Conservation (phyloP, 1,140 invertebrate species). For the Drosophila sproati region DNA sequence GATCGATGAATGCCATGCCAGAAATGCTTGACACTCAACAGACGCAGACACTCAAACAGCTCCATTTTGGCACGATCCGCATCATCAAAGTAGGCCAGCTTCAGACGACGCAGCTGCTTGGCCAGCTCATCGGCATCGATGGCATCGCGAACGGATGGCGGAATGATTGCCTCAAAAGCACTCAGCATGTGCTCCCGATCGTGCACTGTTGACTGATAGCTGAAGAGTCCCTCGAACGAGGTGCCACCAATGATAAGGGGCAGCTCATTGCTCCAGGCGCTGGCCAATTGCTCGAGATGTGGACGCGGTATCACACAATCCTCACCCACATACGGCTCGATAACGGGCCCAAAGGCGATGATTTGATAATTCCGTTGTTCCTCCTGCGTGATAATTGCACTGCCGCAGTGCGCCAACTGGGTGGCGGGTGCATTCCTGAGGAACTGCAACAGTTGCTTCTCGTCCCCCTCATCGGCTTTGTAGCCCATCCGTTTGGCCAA, state of each 20-base stretch:
- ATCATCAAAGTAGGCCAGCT: slow-evolving; percentile 62
- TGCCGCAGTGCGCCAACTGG: slow-evolving; percentile 51
- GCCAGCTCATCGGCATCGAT: slow-evolving; percentile 50
- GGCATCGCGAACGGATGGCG: slow-evolving; percentile 36
- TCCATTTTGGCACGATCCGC: slow-evolving; percentile 41
- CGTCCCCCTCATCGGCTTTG: slow-evolving; percentile 58
- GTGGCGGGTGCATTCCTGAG: slow-evolving; percentile 53
- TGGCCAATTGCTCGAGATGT: slow-evolving; percentile 74
- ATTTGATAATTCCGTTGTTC: slow-evolving; percentile 60
- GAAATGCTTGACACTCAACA: slow-evolving; percentile 78
- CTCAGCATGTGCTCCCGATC: slow-evolving; percentile 56
- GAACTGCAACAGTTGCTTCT: slow-evolving; percentile 77
- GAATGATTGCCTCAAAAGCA: slow-evolving; percentile 56
- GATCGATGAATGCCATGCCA: slow-evolving; percentile 83
- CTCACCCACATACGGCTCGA: slow-evolving; percentile 77
- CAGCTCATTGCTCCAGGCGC: slow-evolving; percentile 81
- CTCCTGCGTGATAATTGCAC: slow-evolving; percentile 56
- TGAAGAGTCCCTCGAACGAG: slow-evolving; percentile 82
- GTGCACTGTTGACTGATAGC: slow-evolving; percentile 48
- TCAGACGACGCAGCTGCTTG: slow-evolving; percentile 54
- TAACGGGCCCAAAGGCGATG: slow-evolving; percentile 76
- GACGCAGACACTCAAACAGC: slow-evolving; percentile 51
- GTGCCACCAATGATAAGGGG: slow-evolving; percentile 84
- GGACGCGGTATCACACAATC: slow-evolving; percentile 73
- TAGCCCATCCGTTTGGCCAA: slow-evolving; percentile 67